Base-by-base conservation (phyloP, 2,888 invertebrate genomes). In the Tineola bisselliella region DNA sequence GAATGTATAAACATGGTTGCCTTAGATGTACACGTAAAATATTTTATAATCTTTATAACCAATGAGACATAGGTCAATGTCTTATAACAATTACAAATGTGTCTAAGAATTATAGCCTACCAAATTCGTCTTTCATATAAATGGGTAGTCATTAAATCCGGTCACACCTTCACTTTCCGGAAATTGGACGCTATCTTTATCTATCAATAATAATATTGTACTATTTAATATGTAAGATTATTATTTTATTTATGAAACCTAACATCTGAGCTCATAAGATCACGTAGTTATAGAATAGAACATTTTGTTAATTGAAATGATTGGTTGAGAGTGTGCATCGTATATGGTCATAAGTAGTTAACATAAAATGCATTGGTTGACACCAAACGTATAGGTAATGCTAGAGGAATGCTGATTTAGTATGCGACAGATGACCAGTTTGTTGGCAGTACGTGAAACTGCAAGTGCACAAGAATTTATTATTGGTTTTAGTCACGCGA, bases 401-500 rank as follows among this genome's bases (percentile, higher is more conserved):
- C 5, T 18, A 54, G n/a, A 58, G 58, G 58, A 58, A 58, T 58
- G 58, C 17, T 58, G 33, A 33, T 58, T 84, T 78, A 78, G 73
- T 73, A 86, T 86, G 84, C 83, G 81, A 77, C 72, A 77, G 80
- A 72, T 71, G 77, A 72, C 71, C 69, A 73, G 77, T 79, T 83
- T 81, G 80, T 81, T 76, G 81, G 81, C 80, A 83, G 69, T 77
- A 73, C 79, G 77, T 76, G 78, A 86, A 84, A 83, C 76, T 84
- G 84, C 84, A 84, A 86, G 83, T 86, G 84, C 84, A 84, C 78
- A 79, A 77, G 84, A 81, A 84, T 86, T 76, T 82, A 83, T 84
- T 79, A 84, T 81, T 73, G 77, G 71, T 67, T 64, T 63, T 63
- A 68, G 74, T 73, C 77, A 76, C 77, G 78, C 76, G 75, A 77